Base-by-base conservation (phyloP, 2,797 vertebrate species). In the Salarias fasciatus region DNA sequence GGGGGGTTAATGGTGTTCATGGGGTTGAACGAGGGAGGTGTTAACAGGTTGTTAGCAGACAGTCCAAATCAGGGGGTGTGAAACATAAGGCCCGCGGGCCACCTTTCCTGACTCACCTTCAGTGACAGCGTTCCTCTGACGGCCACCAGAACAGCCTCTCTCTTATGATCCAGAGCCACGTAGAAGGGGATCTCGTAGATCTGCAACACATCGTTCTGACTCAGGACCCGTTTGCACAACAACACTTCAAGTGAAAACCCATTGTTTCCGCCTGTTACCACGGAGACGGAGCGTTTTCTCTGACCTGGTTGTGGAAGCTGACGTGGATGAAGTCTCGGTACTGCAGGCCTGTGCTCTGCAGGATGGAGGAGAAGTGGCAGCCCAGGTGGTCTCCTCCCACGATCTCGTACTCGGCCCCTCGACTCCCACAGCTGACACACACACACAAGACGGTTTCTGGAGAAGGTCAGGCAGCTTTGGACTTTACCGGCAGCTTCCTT, bases 151-250 rank as follows among this genome's bases (percentile, higher is more conserved):
- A 99, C 89, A 0, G 95, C 91, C 80, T 98, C 96, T 43, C 93
- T 95, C 88, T 94, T 94, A 79, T 99, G 98, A 85, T 99, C 97
- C 90, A 99, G 88, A 41, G 95, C 96, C 84, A 99, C 97, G 6
- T 91, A 93, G 83, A 99, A 99, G 0, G 98, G 98, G 53, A 99
- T 96, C 89, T 99, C 97, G 3, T 96, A 99, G 61, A 99, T 96
- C 98, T 99, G 84, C 4, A 79, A 67, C 28, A 72, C 37, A 78
- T 4, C 24, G 2, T 0, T 6, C 3, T 50, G 11, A 28, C 5
- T 65, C 37, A 44, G 7, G 48, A 5, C 12, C 18, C 18, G 2
- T 24, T 24, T 18, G 24, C n/a, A n/a, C n/a, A 24, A 24, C 18
- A 2, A 24, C 18, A 24, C 24, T 24, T 24, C 18, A 3, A 24